A percentile compares a stretch with the other conserved stretches of the same genome.
These are phyloP conservation scores for Rafetus swinhoei DNA, from an alignment of 2,113 vertebrate genomes.

Conservation along the genomic window DNA sequence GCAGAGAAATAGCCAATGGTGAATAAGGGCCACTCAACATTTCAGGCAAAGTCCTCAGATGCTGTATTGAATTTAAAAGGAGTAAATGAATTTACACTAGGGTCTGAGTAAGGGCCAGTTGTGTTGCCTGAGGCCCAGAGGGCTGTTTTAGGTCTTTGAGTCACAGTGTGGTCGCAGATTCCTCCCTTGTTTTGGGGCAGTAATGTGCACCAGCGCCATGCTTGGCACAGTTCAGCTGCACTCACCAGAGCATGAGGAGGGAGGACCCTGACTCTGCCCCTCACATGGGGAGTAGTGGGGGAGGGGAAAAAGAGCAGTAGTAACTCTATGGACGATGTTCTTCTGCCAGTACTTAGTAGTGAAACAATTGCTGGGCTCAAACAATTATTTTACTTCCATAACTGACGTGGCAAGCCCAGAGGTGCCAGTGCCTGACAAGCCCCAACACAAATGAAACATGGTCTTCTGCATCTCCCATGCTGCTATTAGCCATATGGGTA, in stretches of 20 bases:
- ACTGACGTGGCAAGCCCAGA: no score
- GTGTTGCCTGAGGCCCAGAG: constrained; percentile 37
- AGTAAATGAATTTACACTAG: constrained; percentile 67
- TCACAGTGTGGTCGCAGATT: background rate
- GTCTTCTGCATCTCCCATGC: background rate
- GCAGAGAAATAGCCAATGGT: constrained; percentile 44
- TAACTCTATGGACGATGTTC: background rate
- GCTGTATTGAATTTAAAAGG: constrained; percentile 64
- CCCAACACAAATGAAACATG: no score
- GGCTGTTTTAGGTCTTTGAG: constrained; percentile 18
- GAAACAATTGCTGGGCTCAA: no score
- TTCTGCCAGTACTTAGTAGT: background rate
- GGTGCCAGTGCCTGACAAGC: no score
- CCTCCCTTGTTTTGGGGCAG: background rate
- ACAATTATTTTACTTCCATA: no score
- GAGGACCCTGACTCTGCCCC: background rate
- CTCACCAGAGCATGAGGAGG: background rate
- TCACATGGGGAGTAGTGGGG: background rate
- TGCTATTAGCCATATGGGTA: background rate
- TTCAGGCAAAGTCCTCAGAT: constrained; percentile 52
- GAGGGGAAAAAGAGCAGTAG: background rate
- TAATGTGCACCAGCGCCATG: background rate
- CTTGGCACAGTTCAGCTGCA: background rate
- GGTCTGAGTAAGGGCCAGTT: constrained; percentile 49
- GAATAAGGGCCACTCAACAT: constrained; percentile 60